phyloP scores from a whole-genome alignment of 2,888 invertebrate genomes.

The Andricus quercusramuli region DNA sequence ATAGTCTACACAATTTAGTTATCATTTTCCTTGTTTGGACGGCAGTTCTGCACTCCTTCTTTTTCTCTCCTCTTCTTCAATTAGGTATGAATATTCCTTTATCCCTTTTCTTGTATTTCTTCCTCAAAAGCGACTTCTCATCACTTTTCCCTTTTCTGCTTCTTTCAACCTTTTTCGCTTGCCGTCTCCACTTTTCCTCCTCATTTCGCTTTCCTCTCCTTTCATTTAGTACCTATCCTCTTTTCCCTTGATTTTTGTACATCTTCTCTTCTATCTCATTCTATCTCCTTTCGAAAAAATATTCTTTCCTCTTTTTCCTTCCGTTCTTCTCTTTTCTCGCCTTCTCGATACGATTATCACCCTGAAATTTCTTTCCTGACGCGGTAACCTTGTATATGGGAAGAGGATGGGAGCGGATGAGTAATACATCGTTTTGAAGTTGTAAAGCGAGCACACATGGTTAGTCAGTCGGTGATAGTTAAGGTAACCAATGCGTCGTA shows the following conservation, averaged over 20 bases:
- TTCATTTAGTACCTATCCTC: background rate
- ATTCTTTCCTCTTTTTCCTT: background rate
- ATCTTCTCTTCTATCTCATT: too few species aligned
- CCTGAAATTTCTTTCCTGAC: background rate
- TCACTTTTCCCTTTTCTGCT: too few species aligned
- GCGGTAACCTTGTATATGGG: conserved; percentile 5
- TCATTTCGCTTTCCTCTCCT: too few species aligned
- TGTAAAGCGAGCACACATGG: conserved; percentile 30
- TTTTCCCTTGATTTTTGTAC: background rate
- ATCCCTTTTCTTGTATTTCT: too few species aligned
- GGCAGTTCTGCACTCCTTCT: too few species aligned
- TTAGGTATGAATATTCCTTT: too few species aligned
- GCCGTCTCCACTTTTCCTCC: too few species aligned
- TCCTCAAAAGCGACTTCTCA: too few species aligned
- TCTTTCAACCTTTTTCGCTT: too few species aligned
- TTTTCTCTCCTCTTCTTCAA: too few species aligned
- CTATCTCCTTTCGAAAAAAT: background rate
- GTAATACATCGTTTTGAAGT: conserved; percentile 10
- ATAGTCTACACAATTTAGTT: too few species aligned
- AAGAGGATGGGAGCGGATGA: conserved; percentile 4
- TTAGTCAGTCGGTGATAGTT: conserved; percentile 52
- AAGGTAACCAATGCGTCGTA: conserved; percentile 47
- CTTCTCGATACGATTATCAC: background rate
- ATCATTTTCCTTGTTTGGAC: too few species aligned
- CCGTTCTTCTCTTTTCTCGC: background rate